phyloP scores from a whole-genome alignment of 2,797 vertebrate genomes.

The Echeneis naucrates region DNA sequence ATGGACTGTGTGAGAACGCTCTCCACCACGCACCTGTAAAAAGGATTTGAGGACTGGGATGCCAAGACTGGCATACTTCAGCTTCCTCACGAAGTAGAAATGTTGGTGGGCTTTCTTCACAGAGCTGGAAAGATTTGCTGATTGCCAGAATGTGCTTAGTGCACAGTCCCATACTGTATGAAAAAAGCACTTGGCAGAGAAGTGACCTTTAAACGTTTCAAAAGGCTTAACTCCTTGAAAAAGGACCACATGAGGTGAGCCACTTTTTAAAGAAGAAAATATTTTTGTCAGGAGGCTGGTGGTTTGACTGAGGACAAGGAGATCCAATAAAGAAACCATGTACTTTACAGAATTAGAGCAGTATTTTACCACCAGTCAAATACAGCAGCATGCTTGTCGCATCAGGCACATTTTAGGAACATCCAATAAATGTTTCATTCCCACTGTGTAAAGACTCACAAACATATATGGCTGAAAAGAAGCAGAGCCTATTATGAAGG shows the following conservation, averaged over 20 bases:
- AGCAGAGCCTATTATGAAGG: neutral
- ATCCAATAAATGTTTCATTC: slow-evolving; percentile 18
- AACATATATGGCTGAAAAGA: neutral
- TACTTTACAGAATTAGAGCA: neutral
- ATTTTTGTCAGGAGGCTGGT: neutral
- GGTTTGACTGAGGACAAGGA: neutral
- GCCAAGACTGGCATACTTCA: too few species aligned
- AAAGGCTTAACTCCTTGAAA: neutral
- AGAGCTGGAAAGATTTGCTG: too few species aligned
- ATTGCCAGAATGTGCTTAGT: neutral
- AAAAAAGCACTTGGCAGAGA: slow-evolving; percentile 15
- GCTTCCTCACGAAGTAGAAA: too few species aligned
- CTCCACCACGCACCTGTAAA: too few species aligned
- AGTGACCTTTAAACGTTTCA: neutral
- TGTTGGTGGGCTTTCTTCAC: too few species aligned
- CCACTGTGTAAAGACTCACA: neutral
- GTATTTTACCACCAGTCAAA: neutral
- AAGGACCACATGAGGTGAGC: neutral
- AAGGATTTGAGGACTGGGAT: too few species aligned
- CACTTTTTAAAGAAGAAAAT: slow-evolving; percentile 2
- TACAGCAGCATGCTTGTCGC: neutral
- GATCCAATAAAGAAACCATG: neutral
- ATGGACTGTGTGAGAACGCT: too few species aligned
- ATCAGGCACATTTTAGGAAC: neutral
- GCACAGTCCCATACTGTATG: neutral